A percentile compares a stretch with the other conserved stretches of the same genome.
phyloP scores from a whole-genome alignment of 2,888 invertebrate species.

The Drosophila engyochracea region DNA sequence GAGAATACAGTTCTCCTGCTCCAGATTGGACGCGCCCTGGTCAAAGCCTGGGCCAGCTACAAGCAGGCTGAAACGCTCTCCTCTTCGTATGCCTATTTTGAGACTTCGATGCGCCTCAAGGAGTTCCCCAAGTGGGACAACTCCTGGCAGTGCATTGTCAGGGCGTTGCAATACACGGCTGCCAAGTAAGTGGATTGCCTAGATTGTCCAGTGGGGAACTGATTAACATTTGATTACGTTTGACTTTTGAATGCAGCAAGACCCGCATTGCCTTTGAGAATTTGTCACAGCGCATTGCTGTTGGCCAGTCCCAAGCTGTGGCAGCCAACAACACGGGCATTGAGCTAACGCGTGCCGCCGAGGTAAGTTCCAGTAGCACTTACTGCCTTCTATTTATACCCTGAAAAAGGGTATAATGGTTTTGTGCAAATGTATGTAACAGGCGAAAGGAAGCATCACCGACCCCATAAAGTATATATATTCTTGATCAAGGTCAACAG shows the following conservation, averaged over 20 bases:
- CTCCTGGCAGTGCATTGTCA: slow-evolving; percentile 84
- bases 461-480: too few relatives aligned
- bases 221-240: slow-evolving; percentile 4
- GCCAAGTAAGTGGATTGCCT: slow-evolving; percentile 83
- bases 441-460: too few relatives aligned
- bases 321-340: slow-evolving; percentile 96
- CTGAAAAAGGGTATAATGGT: too few relatives aligned
- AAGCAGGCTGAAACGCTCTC: slow-evolving; percentile 87
- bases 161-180: slow-evolving; percentile 85
- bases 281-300: slow-evolving; percentile 89
- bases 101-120: slow-evolving; percentile 44
- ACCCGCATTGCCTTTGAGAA: slow-evolving; percentile 89
- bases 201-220: not conserved
- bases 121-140: slow-evolving; percentile 78
- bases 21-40: slow-evolving; percentile 94
- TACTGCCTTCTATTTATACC: too few relatives aligned
- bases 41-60: slow-evolving; percentile 91
- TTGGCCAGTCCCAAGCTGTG: slow-evolving; percentile 89
- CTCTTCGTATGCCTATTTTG: slow-evolving; percentile 90
- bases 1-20: slow-evolving; percentile 97
- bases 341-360: slow-evolving; percentile 92
- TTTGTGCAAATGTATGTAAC: too few relatives aligned
- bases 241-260: slow-evolving; percentile 86
- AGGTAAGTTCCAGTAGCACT: slow-evolving; percentile 85
- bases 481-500: too few relatives aligned